Conservation (phyloP, 2,888 invertebrate genomes). For the Glaucopsyche alexis region DNA sequence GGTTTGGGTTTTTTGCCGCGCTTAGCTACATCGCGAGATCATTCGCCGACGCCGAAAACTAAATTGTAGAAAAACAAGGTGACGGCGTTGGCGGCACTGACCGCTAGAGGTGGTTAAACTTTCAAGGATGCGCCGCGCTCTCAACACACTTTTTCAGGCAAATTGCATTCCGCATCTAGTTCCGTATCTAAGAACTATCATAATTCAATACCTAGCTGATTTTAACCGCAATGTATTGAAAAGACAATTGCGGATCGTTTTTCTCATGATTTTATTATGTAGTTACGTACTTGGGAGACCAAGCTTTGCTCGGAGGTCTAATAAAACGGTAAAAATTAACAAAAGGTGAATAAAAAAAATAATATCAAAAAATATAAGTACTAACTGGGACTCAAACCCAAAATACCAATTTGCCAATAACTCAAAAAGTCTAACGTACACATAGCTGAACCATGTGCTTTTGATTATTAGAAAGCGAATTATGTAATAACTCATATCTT, state of each 20-base stretch:
- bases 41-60: slow-evolving; percentile 45
- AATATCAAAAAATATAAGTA: too few relatives aligned
- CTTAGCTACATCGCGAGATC: neutral
- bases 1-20: neutral
- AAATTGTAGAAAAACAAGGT: slow-evolving; percentile 44
- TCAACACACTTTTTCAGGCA: slow-evolving; percentile 43
- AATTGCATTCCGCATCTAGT: slow-evolving; percentile 52
- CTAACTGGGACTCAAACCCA: too few relatives aligned
- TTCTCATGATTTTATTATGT: neutral
- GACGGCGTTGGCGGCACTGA: slow-evolving; percentile 51
- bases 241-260: neutral
- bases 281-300: too few relatives aligned
- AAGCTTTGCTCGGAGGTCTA: too few relatives aligned
- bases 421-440: too few relatives aligned
- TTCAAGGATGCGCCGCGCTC: slow-evolving; percentile 57
- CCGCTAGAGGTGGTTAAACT: slow-evolving; percentile 64
- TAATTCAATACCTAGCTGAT: neutral
- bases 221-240: neutral
- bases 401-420: too few relatives aligned
- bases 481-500: too few relatives aligned
- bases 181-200: slow-evolving; percentile 1
- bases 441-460: too few relatives aligned
- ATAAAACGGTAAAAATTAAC: too few relatives aligned
- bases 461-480: too few relatives aligned
- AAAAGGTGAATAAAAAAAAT: too few relatives aligned